Evolutionary conservation across 2,888 invertebrate species (phyloP).

Genomic region (Drosophila merina): DNA sequence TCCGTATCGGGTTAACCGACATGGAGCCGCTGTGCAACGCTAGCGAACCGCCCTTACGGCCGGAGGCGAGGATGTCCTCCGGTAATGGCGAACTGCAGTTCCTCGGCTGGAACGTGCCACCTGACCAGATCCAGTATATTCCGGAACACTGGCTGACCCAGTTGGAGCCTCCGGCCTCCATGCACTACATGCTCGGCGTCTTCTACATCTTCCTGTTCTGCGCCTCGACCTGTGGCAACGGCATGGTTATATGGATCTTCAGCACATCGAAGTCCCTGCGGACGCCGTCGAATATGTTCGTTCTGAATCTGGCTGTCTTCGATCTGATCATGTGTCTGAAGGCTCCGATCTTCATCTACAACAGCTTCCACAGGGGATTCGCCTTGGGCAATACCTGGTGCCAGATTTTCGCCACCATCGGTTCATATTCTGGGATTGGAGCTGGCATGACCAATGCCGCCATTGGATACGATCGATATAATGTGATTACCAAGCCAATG

Average conservation of each 20-base stretch:
- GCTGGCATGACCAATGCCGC: conserved; percentile 92
- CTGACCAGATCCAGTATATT: conserved; percentile 89
- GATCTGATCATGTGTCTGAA: conserved; percentile 95
- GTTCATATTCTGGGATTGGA: conserved; percentile 91
- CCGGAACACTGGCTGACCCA: conserved; percentile 92
- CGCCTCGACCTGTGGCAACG: conserved; percentile 90
- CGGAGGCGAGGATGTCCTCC: conserved; percentile 63
- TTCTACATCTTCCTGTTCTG: conserved; percentile 91
- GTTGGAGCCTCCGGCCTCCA: conserved; percentile 90
- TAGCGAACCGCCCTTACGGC: conserved; percentile 64
- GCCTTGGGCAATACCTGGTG: conserved; percentile 90
- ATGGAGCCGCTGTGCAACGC: conserved; percentile 67
- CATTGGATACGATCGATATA: conserved; percentile 91
- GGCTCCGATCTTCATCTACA: conserved; percentile 93
- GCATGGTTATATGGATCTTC: conserved; percentile 90
- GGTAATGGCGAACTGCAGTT: conserved; percentile 83
- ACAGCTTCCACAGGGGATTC: conserved; percentile 91
- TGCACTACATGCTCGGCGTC: conserved; percentile 91
- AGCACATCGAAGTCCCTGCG: conserved; percentile 81
- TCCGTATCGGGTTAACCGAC: conserved; percentile 10
- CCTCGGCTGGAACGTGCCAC: conserved; percentile 90
- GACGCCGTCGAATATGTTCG: conserved; percentile 91
- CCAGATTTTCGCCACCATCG: conserved; percentile 90
- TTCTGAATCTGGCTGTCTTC: conserved; percentile 91
- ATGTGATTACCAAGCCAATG: conserved; percentile 91